A percentile compares a stretch with the other conserved stretches of the same genome.
Evolutionary conservation across 2,113 vertebrate species (phyloP).

Genomic region (Corythaixoides concolor): DNA sequence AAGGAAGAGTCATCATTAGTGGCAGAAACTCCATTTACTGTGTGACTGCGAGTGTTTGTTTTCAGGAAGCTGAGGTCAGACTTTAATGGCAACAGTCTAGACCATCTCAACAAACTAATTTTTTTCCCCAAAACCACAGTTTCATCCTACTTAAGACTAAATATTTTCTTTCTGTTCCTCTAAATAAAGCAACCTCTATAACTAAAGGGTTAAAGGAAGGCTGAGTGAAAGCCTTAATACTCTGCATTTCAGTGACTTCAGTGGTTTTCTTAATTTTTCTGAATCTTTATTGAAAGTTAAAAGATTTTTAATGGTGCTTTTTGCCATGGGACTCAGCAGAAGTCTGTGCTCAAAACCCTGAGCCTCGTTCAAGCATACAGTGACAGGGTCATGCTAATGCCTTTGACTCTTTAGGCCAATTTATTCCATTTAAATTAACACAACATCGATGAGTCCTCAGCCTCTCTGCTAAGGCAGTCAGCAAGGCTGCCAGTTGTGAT

Average conservation of each 20-base stretch:
- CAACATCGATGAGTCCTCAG: not conserved
- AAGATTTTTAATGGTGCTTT: not conserved
- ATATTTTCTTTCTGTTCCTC: not conserved
- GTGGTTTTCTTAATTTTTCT: not conserved
- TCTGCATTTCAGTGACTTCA: not conserved
- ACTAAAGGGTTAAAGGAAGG: not conserved
- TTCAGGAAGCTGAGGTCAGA: not conserved
- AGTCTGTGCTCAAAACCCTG: not conserved
- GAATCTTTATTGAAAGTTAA: not conserved
- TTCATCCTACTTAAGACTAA: not conserved
- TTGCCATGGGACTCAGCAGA: not conserved
- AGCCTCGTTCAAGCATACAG: not conserved
- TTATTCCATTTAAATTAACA: slow-evolving; percentile 45
- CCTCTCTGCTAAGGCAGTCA: not conserved
- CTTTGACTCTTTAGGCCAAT: slow-evolving; percentile 1
- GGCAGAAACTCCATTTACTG: not conserved
- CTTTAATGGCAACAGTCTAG: not conserved
- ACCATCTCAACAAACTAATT: not conserved
- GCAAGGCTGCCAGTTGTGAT: slow-evolving; percentile 6
- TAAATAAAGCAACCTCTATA: not conserved
- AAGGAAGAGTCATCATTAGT: not conserved
- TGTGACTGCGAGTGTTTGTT: not conserved
- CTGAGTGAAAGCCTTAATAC: not conserved
- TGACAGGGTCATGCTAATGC: not conserved
- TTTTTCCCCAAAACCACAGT: not conserved